Conservation (phyloP, 1,140 invertebrate species). For the Hetaerina americana region DNA sequence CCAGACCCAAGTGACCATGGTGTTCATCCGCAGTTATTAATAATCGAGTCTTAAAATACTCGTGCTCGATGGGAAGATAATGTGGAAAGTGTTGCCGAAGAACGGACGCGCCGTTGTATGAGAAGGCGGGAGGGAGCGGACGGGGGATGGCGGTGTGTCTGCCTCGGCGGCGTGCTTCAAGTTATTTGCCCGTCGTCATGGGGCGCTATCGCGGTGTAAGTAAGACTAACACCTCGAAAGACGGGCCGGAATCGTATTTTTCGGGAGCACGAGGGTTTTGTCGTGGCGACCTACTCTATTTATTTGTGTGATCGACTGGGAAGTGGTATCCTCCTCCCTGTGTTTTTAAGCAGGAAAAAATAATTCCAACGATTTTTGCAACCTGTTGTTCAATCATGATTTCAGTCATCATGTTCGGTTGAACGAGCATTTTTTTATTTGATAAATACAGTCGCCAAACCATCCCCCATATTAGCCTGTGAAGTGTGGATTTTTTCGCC, state of each 20-base stretch:
- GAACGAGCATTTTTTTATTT: too few relatives aligned
- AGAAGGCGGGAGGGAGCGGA: background rate
- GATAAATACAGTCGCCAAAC: too few relatives aligned
- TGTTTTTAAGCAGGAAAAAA: too few relatives aligned
- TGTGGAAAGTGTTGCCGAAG: background rate
- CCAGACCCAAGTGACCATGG: background rate
- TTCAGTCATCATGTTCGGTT: background rate
- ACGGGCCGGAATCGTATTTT: too few relatives aligned
- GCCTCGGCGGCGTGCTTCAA: background rate
- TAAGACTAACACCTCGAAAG: too few relatives aligned
- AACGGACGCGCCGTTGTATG: background rate
- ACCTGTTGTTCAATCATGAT: background rate
- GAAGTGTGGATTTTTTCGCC: too few relatives aligned
- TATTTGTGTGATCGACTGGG: too few relatives aligned
- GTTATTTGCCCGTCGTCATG: background rate
- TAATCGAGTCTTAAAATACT: background rate
- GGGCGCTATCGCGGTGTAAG: background rate
- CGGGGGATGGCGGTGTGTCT: background rate
- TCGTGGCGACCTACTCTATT: too few relatives aligned
- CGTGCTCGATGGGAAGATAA: background rate
- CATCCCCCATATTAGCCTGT: too few relatives aligned
- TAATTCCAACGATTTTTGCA: background rate
- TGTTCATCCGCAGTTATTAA: background rate
- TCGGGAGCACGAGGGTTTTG: too few relatives aligned
- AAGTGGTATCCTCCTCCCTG: too few relatives aligned